Evolutionary conservation across 1,140 invertebrate genomes (phyloP), one percentile per base, ranked within the genome.

Genomic region (Apis cerana): DNA sequence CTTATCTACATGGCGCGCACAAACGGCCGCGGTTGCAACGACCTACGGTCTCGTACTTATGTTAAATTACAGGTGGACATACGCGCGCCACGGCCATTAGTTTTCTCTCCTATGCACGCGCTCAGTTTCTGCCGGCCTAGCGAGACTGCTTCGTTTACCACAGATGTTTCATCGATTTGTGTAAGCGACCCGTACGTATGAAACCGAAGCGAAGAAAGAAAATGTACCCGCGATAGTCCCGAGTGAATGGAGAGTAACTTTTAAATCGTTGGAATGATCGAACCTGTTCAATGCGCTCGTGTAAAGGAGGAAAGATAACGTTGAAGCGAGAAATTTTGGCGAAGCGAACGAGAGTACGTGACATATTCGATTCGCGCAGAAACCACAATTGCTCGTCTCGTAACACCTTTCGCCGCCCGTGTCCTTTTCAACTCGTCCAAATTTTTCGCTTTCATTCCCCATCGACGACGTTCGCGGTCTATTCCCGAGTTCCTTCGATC

Each of bases 51-150:
- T 77, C 74, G 81, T 86, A 86, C 61, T 87, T 86, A 76, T n/a
- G 85, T 86, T 87, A 87, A 87, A 87, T 87, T 87, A 87, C 81
- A 78, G 85, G 80, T 80, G 78, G 85, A 65, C 85, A 86, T 85
- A 83, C 81, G 85, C 82, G 85, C 82, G 71, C 76, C 56, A 64
- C 65, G 52, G 67, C 52, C 81, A 83, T 87, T 87, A 87, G 71
- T 87, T 86, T 75, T 80, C 85, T 82, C 84, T 81, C 59, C 70
- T 75, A 74, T 74, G 71, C 78, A 76, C 70, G 80, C 64, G 80
- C 64, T 75, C 21, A 13, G n/a, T 19, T 17, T 33, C 23, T n/a
- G 17, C 23, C 52, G 7, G 13, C 23, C 17, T 0, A 7, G 33
- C 65, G 21, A 43, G 12, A 33, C 13, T 5, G 21, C 23, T 33